Evolutionary conservation across 2,888 invertebrate genomes (phyloP), one percentile per base, ranked within the genome.

Genomic region (Metalampra italica): DNA sequence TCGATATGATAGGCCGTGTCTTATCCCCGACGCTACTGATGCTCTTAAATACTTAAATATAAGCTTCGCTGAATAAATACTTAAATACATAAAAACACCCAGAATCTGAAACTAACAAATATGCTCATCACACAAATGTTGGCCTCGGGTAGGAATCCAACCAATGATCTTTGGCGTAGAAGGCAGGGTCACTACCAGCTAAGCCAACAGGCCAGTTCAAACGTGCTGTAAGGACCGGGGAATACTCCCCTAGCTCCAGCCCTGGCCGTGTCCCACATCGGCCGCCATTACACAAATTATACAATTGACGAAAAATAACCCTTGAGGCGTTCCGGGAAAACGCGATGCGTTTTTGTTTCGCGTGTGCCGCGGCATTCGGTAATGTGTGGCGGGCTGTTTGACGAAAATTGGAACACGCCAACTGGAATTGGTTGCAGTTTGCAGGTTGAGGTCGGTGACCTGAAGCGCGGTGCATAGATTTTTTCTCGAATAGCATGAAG

Each of bases 221-320:
- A 22, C 22, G 5, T 5, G 22, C 22, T 22, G 5, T 22, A 22
- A 22, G 22, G 5, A 22, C 22, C 2, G 22, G 22, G 22, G 3
- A 22, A 2, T 22, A 22, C 22, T 22, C 22, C 2, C 22, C 39
- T 14, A 7, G 14, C 22, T 29, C n/a, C 51, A 37, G 38, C 43
- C 37, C 45, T 45, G 42, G 9, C 30, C 36, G n/a, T n/a, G 11
- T 30, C 12, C 30, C 29, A 14, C 9, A 41, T 7, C 37, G 12
- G 48, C 49, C 47, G 54, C 57, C 54, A 62, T 63, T 58, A 62
- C 52, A 49, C 53, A 56, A 60, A 62, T 64, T 60, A 57, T 59
- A 61, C 61, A 53, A 45, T 53, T 53, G 56, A 45, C 49, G 49
- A 49, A 49, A 49, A 49, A 14, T n/a, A 14, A 34, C 40, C 3